phyloP scores from a whole-genome alignment of 2,797 vertebrate species.

The Carduelis carduelis region DNA sequence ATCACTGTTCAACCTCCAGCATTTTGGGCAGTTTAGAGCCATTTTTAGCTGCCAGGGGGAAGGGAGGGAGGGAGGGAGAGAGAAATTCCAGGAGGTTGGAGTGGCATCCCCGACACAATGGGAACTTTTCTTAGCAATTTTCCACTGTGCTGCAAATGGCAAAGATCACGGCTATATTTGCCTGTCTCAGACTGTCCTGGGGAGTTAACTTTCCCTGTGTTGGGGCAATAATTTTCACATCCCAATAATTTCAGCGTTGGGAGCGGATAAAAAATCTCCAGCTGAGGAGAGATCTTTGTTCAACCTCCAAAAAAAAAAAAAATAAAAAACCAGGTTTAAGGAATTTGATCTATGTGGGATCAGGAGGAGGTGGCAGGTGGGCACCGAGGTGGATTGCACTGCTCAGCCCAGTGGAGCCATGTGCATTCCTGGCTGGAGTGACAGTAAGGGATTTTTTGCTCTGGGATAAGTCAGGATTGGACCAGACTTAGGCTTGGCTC shows the following conservation, averaged over 20 bases:
- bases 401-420: background rate
- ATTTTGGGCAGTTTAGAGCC: background rate
- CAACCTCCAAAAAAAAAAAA: background rate
- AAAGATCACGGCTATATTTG: slow-evolving; percentile 5
- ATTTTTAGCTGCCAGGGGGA: slow-evolving; percentile 19
- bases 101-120: slow-evolving; percentile 31
- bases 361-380: background rate
- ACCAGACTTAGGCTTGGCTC: slow-evolving; percentile 20
- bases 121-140: slow-evolving; percentile 61
- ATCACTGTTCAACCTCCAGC: background rate
- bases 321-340: background rate
- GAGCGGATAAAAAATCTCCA: background rate
- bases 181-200: background rate
- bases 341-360: background rate
- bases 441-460: background rate
- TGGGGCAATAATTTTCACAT: slow-evolving; percentile 1
- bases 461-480: background rate
- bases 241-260: background rate
- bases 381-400: background rate
- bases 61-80: background rate
- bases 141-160: slow-evolving; percentile 51
- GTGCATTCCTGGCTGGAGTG: background rate
- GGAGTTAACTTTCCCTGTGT: background rate
- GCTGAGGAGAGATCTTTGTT: background rate
- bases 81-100: slow-evolving; percentile 15